phyloP scores from a whole-genome alignment of 2,113 vertebrate species.

The Alexandromys fortis region DNA sequence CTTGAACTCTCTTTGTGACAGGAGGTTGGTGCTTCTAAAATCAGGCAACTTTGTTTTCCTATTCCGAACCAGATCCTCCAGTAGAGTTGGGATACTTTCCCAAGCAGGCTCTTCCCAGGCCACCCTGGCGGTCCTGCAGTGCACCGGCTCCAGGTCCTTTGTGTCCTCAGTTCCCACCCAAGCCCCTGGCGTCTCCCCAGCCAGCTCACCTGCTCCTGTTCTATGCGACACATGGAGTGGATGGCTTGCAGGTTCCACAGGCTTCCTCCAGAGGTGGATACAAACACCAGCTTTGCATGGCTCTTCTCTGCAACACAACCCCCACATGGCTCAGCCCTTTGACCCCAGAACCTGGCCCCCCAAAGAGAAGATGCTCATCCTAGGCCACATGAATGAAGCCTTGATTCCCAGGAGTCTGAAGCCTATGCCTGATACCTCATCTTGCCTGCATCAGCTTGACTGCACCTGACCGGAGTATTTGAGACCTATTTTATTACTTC shows the following conservation, averaged over 20 bases:
- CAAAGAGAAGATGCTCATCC: slow-evolving; percentile 20
- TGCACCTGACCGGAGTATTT: neutral
- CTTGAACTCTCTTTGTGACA: neutral
- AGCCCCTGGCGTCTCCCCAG: neutral
- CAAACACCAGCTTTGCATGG: slow-evolving; percentile 97
- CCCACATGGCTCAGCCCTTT: slow-evolving; percentile 36
- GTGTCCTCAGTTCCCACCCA: neutral
- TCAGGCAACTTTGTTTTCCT: neutral
- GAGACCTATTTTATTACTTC: neutral
- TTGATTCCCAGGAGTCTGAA: neutral
- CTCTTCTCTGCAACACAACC: slow-evolving; percentile 88
- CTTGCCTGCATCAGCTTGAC: neutral
- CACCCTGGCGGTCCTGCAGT: neutral
- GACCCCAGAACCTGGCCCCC: neutral
- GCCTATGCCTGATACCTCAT: neutral
- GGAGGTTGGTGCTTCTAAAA: neutral
- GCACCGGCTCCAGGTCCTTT: neutral
- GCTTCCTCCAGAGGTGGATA: slow-evolving; percentile 96
- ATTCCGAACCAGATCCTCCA: neutral
- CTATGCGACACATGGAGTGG: slow-evolving; percentile 97
- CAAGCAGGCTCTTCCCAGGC: neutral
- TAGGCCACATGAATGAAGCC: neutral
- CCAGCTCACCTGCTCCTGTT: slow-evolving; percentile 93
- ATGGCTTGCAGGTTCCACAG: slow-evolving; percentile 98
- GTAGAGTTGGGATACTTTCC: slow-evolving; percentile 1